Base-by-base conservation (phyloP, 2,113 vertebrate species). In the Hippocampus guttulatus region DNA sequence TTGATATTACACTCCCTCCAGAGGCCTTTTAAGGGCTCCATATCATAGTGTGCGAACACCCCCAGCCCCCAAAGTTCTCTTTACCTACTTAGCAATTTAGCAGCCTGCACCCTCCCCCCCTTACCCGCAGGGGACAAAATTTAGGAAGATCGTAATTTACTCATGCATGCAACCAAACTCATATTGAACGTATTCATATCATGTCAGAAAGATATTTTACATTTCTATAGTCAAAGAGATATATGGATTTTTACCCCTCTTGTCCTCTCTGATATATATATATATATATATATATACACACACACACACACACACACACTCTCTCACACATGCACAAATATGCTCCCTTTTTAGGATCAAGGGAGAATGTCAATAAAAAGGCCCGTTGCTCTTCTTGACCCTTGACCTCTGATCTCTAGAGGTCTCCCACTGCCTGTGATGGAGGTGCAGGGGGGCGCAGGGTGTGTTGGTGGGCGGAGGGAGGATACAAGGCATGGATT, bases 1-100 rank as follows among this genome's bases (percentile, higher is more conserved):
- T 92, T 95, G 93, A 92, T 92, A 92, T 94, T 93, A 92, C 95
- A 93, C 88, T 94, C 91, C 89, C 93, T 94, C 93, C 85, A 88
- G 93, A 95, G 92, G 91, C 86, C 83, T 91, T 94, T 89, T 93
- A 95, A 94, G 92, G 92, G 93, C 88, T 92, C 89, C 84, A 78
- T 88, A 91, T 92, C 85, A 85, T 87, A 87, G 84, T 87, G 89
- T 87, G 70, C 93, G 33, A 89, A 86, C 38, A 90, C 85, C 87
- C 84, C 84, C 85, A 92, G 90, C 85, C 87, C 84, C 84, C 85
- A 92, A 94, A 94, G 83, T 94, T 93, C 87, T 91, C 88, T 88
- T 75, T 79, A 92, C 91, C 90, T 86, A 87, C 77, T 92, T 91
- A 89, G 70, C 84, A 87, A 89, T 91, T 85, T 75, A 83, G 88